phyloP scores from a whole-genome alignment of 2,888 invertebrate genomes.

The Erynnis tages region DNA sequence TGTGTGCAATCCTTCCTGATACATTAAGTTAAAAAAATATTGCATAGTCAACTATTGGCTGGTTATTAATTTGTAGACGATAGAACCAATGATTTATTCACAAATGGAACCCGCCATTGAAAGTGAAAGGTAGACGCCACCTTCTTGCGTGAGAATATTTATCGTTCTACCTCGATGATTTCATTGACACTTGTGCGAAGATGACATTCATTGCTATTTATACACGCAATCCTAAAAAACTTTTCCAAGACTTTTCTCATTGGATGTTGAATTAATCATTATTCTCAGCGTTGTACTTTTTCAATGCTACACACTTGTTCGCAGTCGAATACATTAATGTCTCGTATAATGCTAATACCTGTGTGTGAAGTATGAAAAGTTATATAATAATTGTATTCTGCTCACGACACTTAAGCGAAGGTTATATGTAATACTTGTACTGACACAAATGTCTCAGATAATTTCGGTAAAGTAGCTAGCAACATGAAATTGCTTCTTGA shows the following conservation, averaged over 20 bases:
- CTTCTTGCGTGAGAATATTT: conserved; percentile 27
- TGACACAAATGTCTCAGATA: not conserved
- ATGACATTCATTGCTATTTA: conserved; percentile 22
- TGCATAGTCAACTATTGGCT: too few relatives aligned
- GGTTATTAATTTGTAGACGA: not conserved
- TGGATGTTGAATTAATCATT: conserved; percentile 20
- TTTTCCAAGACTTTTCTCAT: conserved; percentile 3
- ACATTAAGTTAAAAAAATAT: too few relatives aligned
- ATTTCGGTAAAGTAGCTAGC: too few relatives aligned
- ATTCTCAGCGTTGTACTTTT: conserved; percentile 8
- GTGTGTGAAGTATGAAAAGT: conserved; percentile 16
- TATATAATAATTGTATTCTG: conserved; percentile 20
- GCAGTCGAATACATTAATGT: conserved; percentile 18
- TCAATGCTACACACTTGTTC: not conserved
- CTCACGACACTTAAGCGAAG: conserved; percentile 11
- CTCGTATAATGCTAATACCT: conserved; percentile 19
- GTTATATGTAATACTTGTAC: not conserved
- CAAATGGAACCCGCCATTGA: conserved; percentile 28
- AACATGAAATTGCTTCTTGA: too few relatives aligned
- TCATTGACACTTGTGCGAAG: conserved; percentile 21
- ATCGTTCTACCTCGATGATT: conserved; percentile 21
- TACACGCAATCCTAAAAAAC: conserved; percentile 14
- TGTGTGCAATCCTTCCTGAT: too few relatives aligned
- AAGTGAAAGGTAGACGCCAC: conserved; percentile 35
- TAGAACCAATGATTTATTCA: conserved; percentile 25